phyloP scores from a whole-genome alignment of 2,888 invertebrate species.

The Chymomyza amoena region DNA sequence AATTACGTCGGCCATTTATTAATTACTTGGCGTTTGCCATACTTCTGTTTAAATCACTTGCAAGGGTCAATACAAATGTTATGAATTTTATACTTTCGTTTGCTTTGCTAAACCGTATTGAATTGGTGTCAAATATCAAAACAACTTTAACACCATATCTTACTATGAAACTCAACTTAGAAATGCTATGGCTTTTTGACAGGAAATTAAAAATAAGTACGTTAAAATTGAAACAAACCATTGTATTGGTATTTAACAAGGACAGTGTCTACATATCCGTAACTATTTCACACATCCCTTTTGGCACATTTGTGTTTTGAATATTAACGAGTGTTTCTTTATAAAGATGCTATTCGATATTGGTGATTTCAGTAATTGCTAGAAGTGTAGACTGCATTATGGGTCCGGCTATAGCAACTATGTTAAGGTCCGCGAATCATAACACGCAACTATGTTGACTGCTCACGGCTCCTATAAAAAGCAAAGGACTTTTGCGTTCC shows the following conservation, averaged over 20 bases:
- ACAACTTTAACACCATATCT: neutral
- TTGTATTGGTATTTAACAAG: constrained; percentile 79
- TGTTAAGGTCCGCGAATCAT: too few species aligned
- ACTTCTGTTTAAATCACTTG: too few species aligned
- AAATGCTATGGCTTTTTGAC: neutral
- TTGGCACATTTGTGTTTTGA: too few species aligned
- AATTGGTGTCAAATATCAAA: constrained; percentile 35
- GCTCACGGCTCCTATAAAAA: constrained; percentile 49
- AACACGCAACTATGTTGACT: too few species aligned
- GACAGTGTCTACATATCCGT: constrained; percentile 37
- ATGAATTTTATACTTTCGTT: too few species aligned
- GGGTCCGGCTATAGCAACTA: too few species aligned
- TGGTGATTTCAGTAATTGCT: constrained; percentile 60
- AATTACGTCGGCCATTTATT: too few species aligned
- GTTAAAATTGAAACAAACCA: constrained; percentile 26
- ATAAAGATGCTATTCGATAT: constrained; percentile 32
- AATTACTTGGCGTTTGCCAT: too few species aligned
- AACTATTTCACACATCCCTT: too few species aligned
- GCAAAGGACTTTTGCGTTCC: neutral
- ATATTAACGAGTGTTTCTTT: too few species aligned
- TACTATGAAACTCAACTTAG: neutral
- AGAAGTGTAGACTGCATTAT: too few species aligned
- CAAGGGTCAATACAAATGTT: too few species aligned
- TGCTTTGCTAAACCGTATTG: neutral
- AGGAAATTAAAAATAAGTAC: neutral